Evolutionary conservation across 2,888 invertebrate genomes (phyloP).

Genomic region (Trachelus iudaicus): DNA sequence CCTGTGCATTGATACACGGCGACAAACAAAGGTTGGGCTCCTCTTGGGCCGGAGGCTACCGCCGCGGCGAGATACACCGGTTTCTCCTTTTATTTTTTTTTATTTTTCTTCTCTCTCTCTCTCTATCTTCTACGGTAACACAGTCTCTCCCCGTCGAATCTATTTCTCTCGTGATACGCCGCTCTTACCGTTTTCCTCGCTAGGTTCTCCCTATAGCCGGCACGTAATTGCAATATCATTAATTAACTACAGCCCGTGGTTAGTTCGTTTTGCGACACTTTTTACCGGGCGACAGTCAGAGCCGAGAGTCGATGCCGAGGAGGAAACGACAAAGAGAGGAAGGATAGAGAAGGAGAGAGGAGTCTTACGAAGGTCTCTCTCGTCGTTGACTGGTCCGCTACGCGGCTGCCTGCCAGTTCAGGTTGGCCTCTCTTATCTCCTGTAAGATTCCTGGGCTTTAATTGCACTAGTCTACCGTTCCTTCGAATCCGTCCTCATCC

Average conservation of each 20-base stretch:
- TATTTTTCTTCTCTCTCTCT: background rate
- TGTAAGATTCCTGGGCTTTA: conserved; percentile 47
- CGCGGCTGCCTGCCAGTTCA: background rate
- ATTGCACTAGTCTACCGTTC: conserved; percentile 46
- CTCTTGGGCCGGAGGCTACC: background rate
- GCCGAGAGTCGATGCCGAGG: background rate
- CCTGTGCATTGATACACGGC: background rate
- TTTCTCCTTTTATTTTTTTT: background rate
- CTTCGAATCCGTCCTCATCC: background rate
- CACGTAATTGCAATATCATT: conserved; percentile 50
- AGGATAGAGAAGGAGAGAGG: too few species aligned
- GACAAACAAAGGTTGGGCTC: background rate
- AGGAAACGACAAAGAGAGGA: background rate
- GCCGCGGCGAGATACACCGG: background rate
- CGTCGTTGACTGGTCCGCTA: too few species aligned
- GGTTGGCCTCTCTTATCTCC: conserved; percentile 36
- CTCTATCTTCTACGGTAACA: background rate
- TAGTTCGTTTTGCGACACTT: conserved; percentile 34
- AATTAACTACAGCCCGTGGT: conserved; percentile 42
- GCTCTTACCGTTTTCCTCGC: too few species aligned
- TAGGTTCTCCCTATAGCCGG: background rate
- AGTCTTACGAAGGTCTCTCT: too few species aligned
- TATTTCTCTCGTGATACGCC: too few species aligned
- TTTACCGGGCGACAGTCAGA: conserved; percentile 34
- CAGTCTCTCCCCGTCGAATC: too few species aligned